These are phyloP conservation scores for Nymphalis c-album DNA, from an alignment of 2,888 invertebrate species.

Conservation along the genomic window DNA sequence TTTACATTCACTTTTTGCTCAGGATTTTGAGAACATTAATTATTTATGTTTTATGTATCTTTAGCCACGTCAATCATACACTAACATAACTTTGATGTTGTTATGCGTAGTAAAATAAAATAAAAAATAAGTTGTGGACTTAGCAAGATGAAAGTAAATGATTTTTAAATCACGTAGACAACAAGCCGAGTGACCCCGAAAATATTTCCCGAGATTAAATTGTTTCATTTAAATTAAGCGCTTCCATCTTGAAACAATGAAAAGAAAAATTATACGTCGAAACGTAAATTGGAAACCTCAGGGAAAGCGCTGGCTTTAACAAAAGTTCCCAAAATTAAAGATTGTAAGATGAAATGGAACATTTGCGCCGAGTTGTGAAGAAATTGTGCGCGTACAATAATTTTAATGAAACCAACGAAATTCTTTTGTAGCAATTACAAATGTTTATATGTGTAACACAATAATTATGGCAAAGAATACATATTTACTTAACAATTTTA, in stretches of 20 bases:
- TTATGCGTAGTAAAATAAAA: not conserved
- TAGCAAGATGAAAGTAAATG: not conserved
- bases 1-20: no score
- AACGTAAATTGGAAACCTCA: slow-evolving; percentile 53
- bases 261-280: slow-evolving; percentile 49
- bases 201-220: slow-evolving; percentile 39
- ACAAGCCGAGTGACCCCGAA: slow-evolving; percentile 16
- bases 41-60: no score
- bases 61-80: no score
- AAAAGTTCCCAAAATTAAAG: slow-evolving; percentile 52
- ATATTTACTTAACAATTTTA: no score
- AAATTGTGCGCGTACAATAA: slow-evolving; percentile 10
- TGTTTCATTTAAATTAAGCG: slow-evolving; percentile 44
- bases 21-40: no score
- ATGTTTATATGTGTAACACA: not conserved
- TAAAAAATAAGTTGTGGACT: not conserved
- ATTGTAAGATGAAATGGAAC: slow-evolving; percentile 33
- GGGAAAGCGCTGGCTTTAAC: slow-evolving; percentile 43
- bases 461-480: no score
- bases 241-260: slow-evolving; percentile 44
- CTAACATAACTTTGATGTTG: not conserved
- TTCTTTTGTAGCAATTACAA: slow-evolving; percentile 2
- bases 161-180: slow-evolving; percentile 5
- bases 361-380: slow-evolving; percentile 22
- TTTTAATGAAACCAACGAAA: slow-evolving; percentile 12